Conservation (phyloP, 2,888 invertebrate species). For the Yponomeuta malinellus region DNA sequence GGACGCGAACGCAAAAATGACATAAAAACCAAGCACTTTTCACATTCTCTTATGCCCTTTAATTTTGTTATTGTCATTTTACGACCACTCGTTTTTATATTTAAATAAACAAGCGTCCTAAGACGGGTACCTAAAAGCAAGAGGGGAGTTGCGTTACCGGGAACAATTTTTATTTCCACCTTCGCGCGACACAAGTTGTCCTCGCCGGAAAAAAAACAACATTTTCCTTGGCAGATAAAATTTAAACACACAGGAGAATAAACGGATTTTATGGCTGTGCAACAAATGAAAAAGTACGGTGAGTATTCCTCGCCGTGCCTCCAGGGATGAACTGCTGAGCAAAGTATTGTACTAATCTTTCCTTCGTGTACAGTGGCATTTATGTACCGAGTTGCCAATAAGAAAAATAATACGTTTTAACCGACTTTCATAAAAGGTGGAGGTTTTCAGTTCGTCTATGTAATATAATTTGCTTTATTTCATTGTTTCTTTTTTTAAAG, state of each 20-base stretch:
- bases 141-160: background rate
- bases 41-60: background rate
- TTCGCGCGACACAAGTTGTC: background rate
- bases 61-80: background rate
- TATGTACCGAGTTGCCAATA: background rate
- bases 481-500: no score
- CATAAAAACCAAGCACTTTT: background rate
- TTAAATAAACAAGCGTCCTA: background rate
- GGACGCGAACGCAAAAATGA: background rate
- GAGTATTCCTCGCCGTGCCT: background rate
- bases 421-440: no score
- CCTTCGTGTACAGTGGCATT: background rate
- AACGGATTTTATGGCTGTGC: constrained; percentile 5
- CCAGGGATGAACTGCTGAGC: background rate
- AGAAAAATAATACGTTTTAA: no score
- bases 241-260: constrained; percentile 12
- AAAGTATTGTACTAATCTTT: constrained; percentile 1
- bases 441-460: no score
- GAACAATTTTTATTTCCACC: background rate
- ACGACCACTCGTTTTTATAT: background rate
- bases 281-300: constrained; percentile 12
- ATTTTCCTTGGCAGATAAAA: constrained; percentile 8
- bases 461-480: no score
- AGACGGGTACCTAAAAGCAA: background rate
- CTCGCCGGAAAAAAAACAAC: background rate